A percentile compares a stretch with the other conserved stretches of the same genome.
Conservation (phyloP, 2,888 invertebrate species). For the Pollenia angustigena region DNA sequence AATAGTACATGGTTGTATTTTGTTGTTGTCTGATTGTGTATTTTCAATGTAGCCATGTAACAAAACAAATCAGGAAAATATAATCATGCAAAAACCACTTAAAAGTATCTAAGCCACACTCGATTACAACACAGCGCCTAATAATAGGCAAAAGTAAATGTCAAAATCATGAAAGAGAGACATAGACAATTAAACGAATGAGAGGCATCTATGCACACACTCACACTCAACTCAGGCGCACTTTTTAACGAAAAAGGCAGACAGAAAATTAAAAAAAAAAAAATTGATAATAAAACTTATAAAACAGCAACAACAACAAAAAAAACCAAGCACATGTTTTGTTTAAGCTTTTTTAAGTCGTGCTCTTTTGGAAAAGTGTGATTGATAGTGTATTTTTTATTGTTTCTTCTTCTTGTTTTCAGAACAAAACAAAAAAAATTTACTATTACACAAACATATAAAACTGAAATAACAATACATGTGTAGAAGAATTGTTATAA, state of each 20-base stretch:
- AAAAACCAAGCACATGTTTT: slow-evolving; percentile 70
- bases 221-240: slow-evolving; percentile 42
- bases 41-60: slow-evolving; percentile 48
- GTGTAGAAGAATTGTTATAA: background rate
- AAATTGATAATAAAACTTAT: background rate
- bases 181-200: background rate
- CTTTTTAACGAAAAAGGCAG: slow-evolving; percentile 8
- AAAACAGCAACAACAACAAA: slow-evolving; percentile 22
- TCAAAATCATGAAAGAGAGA: slow-evolving; percentile 60
- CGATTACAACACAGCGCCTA: slow-evolving; percentile 67
- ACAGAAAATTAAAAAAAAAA: slow-evolving; percentile 15
- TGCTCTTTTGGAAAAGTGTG: slow-evolving; percentile 39
- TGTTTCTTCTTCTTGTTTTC: slow-evolving; percentile 7
- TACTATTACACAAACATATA: slow-evolving; percentile 60
- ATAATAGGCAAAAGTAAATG: slow-evolving; percentile 68
- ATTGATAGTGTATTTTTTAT: background rate
- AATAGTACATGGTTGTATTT: background rate
- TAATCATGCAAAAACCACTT: slow-evolving; percentile 62
- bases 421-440: slow-evolving; percentile 39
- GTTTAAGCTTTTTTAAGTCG: slow-evolving; percentile 49
- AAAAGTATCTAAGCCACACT: slow-evolving; percentile 52
- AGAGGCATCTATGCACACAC: background rate
- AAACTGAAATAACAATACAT: slow-evolving; percentile 2
- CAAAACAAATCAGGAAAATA: slow-evolving; percentile 69
- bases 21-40: slow-evolving; percentile 3